These are phyloP conservation scores for Lithosia quadra DNA, from an alignment of 2,888 invertebrate species.

Conservation along the genomic window DNA sequence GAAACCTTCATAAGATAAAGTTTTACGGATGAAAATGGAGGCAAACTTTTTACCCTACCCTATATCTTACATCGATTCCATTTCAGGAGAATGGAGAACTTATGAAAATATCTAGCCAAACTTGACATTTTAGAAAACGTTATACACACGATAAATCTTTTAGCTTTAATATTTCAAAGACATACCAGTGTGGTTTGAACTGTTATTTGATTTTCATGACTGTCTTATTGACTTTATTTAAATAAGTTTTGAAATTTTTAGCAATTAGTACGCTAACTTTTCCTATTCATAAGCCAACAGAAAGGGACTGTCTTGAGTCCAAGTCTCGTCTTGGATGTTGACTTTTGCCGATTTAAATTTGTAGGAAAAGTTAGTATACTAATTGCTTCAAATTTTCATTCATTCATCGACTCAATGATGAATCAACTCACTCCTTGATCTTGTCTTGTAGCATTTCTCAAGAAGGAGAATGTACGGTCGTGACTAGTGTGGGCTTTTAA, in stretches of 20 bases:
- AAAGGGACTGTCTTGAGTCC: neutral
- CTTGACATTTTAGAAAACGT: neutral
- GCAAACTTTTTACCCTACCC: constrained; percentile 2
- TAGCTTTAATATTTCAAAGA: neutral
- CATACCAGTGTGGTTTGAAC: neutral
- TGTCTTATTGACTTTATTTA: neutral
- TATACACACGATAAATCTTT: neutral
- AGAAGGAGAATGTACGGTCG: neutral
- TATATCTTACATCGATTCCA: neutral
- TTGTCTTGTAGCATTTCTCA: neutral
- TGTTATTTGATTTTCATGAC: neutral
- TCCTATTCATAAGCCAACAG: constrained; percentile 4
- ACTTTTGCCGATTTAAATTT: neutral
- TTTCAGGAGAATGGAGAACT: no score
- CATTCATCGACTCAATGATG: neutral
- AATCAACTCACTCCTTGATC: neutral
- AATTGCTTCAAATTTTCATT: neutral
- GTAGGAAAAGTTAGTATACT: neutral
- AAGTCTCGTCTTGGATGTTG: neutral
- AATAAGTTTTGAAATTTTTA: neutral
- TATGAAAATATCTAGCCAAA: neutral
- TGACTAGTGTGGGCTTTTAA: no score
- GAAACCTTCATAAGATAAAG: constrained; percentile 3
- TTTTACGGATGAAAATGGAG: neutral
- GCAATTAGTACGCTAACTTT: neutral